Percentiles rank a stretch among this genome's conserved stretches.
Conservation (phyloP, 2,888 invertebrate species). For the Achlya flavicornis region DNA sequence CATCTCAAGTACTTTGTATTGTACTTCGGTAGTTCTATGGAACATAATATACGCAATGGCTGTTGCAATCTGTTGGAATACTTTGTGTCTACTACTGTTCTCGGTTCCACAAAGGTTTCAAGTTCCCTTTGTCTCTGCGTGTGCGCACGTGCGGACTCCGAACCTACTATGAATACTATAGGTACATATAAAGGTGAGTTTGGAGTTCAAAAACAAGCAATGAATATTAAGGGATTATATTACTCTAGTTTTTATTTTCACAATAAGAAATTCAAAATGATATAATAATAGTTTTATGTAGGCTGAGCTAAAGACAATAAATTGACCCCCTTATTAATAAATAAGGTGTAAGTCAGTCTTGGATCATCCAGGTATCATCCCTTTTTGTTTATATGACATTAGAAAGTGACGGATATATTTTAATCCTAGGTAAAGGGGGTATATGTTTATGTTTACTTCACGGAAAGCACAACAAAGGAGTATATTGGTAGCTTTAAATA, state of each 20-base stretch:
- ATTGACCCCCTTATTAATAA: too few relatives aligned
- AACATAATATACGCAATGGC: neutral
- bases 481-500: too few relatives aligned
- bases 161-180: slow-evolving; percentile 11
- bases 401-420: too few relatives aligned
- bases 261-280: neutral
- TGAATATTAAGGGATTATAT: slow-evolving; percentile 2
- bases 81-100: slow-evolving; percentile 10
- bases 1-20: neutral
- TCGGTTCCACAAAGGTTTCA: slow-evolving; percentile 41
- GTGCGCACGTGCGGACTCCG: slow-evolving; percentile 48
- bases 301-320: too few relatives aligned
- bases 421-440: too few relatives aligned
- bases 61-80: slow-evolving; percentile 12
- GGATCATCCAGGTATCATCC: too few relatives aligned
- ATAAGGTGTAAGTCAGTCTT: too few relatives aligned
- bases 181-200: neutral
- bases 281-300: neutral
- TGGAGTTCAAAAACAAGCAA: neutral
- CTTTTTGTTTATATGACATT: too few relatives aligned
- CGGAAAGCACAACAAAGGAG: neutral
- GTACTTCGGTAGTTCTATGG: neutral
- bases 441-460: too few relatives aligned
- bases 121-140: slow-evolving; percentile 51
- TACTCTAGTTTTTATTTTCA: neutral